A percentile compares a stretch with the other conserved stretches of the same genome.
phyloP scores from a whole-genome alignment of 1,140 invertebrate genomes.

The Platyura marginata region DNA sequence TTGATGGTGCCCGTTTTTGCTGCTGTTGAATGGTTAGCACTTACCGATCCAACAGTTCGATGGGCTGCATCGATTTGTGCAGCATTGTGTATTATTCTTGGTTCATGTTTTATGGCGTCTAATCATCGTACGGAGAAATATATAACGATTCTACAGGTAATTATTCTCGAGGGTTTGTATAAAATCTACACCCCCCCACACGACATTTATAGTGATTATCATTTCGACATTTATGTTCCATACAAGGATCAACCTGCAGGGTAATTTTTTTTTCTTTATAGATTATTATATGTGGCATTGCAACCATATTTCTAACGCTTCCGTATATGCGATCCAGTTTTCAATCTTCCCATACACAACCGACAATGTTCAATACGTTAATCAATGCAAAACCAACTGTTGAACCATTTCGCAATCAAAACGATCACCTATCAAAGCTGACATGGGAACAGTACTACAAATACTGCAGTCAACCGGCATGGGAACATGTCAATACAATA shows the following conservation, averaged over 20 bases:
- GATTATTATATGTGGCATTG: constrained; percentile 20
- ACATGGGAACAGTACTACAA: constrained; percentile 52
- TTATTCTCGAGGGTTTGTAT: constrained; percentile 5
- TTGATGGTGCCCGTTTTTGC: constrained; percentile 53
- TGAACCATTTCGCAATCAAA: constrained; percentile 7
- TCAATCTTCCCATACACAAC: constrained; percentile 16
- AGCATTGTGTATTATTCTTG: constrained; percentile 30
- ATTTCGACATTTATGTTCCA: no score
- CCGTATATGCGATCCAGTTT: constrained; percentile 28
- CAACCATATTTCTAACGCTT: constrained; percentile 27
- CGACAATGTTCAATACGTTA: constrained; percentile 16
- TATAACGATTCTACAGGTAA: constrained; percentile 42
- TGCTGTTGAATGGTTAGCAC: constrained; percentile 44
- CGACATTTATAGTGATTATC: no score
- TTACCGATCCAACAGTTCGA: constrained; percentile 39
- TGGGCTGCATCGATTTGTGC: constrained; percentile 33
- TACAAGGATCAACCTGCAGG: no score
- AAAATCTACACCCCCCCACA: no score
- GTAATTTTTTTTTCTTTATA: constrained; percentile 7
- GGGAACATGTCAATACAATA: constrained; percentile 42
- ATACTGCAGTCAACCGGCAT: constrained; percentile 46
- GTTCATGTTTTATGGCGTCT: constrained; percentile 43
- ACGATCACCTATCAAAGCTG: constrained; percentile 12
- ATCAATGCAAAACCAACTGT: constrained; percentile 9
- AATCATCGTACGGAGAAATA: constrained; percentile 38